Base-by-base conservation (phyloP, 1,140 invertebrate species). In the Triops cancriformis region DNA sequence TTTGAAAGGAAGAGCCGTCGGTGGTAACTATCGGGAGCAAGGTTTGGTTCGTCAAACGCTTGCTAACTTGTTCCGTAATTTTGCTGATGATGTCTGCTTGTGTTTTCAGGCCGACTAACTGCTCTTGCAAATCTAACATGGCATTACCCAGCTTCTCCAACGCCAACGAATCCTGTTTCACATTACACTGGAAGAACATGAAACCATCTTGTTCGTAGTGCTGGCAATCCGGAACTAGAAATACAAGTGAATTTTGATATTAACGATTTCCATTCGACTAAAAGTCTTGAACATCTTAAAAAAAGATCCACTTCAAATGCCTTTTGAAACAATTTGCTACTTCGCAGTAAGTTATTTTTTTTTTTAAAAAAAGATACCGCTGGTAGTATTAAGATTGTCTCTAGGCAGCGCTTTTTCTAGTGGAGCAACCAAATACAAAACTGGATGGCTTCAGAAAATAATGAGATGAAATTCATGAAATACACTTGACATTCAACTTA, bases 121-220 rank as follows among this genome's bases (percentile, higher is more conserved):
- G 91, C 73, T 88, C 86, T 81, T 90, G 86, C 14, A 80, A 73
- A 43, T 80, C 79, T 31, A 79, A 26, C 74, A 79, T 74, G 37
- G 79, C 72, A 43, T 73, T 74, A 11, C 77, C 77, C 73, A 73
- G 51, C 26, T 37, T 73, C 1, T 78, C 77, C 41, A 78, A 27
- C 12, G 77, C 43, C 31, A 73, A 78, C 12, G 74, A 84, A 31
- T 85, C 84, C 6, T 79, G 80, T 1, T 81, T 80, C 80, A 87
- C 82, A 80, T 88, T 85, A 82, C 87, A 89, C 26, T 86, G 87
- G 10, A 88, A 81, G 42, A 87, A 82, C 11, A 83, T 83, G 78
- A 84, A 85, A 5, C 85, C 83, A 78, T 86, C 84, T 72, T 87
- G 85, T n/a, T 84, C 83, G 64, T 84, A 84, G 80, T 88, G 86